These are phyloP conservation scores for Miichthys miiuy DNA, from an alignment of 2,797 vertebrate genomes.

Conservation along the genomic window DNA sequence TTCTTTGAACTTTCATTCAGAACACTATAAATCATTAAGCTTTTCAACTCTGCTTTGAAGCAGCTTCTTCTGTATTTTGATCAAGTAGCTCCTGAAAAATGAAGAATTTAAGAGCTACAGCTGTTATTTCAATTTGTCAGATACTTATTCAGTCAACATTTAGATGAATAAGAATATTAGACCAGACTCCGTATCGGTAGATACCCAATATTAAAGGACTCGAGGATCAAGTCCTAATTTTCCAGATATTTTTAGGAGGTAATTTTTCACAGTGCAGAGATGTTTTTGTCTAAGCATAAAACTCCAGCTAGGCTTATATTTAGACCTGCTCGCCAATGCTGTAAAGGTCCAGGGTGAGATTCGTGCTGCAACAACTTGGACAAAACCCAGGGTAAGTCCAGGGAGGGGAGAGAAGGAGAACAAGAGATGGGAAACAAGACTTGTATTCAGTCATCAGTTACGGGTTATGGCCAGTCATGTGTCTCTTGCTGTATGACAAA, in stretches of 20 bases:
- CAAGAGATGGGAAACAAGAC: background rate
- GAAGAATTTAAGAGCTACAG: background rate
- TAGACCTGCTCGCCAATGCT: constrained; percentile 30
- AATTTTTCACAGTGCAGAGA: constrained; percentile 9
- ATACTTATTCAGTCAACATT: background rate
- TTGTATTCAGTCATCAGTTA: background rate
- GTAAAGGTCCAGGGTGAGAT: constrained; percentile 13
- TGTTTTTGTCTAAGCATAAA: constrained; percentile 26
- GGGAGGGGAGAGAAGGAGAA: background rate
- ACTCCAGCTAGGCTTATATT: constrained; percentile 30
- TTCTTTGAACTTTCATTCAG: background rate
- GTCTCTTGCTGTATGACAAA: constrained; percentile 19
- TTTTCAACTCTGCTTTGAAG: background rate
- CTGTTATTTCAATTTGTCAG: background rate
- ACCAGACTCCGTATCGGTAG: no score
- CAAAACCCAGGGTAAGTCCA: background rate
- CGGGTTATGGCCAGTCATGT: background rate
- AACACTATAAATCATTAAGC: background rate
- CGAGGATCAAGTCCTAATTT: no score
- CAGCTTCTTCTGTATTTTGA: background rate
- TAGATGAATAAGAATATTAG: background rate
- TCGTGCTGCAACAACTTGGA: background rate
- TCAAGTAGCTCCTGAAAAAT: background rate
- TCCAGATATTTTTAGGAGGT: background rate
- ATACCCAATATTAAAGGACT: no score